Base-by-base conservation (phyloP, 1,140 invertebrate species). In the Drosophila rhopaloa region DNA sequence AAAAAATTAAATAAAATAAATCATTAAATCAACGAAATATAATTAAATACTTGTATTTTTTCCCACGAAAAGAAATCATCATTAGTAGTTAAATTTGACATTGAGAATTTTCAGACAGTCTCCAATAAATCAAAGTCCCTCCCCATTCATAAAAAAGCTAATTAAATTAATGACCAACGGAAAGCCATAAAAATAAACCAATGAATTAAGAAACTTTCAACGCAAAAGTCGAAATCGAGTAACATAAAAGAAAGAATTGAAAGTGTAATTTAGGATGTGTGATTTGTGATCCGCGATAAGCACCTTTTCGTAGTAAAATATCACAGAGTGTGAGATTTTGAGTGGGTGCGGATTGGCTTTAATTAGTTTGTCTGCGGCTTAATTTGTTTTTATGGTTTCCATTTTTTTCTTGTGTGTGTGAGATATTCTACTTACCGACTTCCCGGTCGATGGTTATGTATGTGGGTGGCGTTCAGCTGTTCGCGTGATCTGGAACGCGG, bases 401-500 rank as follows among this genome's bases (percentile, higher is more conserved):
- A 37, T 11, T 46, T 68, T 37, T 43, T 9, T 38, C 53, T 48
- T 40, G n/a, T 10, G 5, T 55, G 27, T 24, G 27, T 51, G 48
- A 11, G 35, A n/a, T 19, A 62, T 76, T 65, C 68, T 83, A 91
- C 91, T 92, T 91, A 92, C 92, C 92, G 92, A 91, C 94, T 94
- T 65, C 94, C 93, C n/a, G 94, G 94, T 81, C 94, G 91, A 57
- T 94, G 94, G 24, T 93, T 93, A 81, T 93, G 91, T 70, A 92
- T 88, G 82, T 92, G 91, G 72, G 91, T 78, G 62, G 88, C 63
- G 67, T 91, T 92, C 14, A 92, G 75, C 59, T 94, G 93, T 75
- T 94, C 94, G 55, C 94, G 92, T 38, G 95, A 95, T 78, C 95
- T 93, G 51, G 95, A 94, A 59, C 95, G 92, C 19, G 96, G 95